phyloP scores from a whole-genome alignment of 1,140 invertebrate species.

The Apis florea region DNA sequence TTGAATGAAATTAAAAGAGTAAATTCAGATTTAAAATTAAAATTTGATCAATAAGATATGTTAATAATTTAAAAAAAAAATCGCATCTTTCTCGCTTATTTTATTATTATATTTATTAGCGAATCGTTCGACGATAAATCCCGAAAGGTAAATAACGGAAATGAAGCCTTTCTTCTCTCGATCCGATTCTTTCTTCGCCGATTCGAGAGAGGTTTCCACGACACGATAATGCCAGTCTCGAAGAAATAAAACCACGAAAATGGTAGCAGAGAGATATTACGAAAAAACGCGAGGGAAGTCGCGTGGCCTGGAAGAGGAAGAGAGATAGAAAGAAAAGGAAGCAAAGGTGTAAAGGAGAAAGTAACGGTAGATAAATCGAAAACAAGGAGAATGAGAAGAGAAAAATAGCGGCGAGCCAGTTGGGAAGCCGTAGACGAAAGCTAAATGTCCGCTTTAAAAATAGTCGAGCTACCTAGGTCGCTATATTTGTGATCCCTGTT shows the following conservation, averaged over 20 bases:
- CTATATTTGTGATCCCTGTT: conserved; percentile 21
- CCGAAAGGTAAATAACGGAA: conserved; percentile 52
- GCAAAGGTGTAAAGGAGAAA: background rate
- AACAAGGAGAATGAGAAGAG: conserved; percentile 10
- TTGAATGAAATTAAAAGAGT: no score
- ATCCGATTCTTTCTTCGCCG: conserved; percentile 41
- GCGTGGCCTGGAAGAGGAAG: background rate
- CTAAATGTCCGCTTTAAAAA: conserved; percentile 31
- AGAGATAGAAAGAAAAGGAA: background rate
- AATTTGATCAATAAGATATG: no score
- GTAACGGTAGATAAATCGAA: conserved; percentile 16
- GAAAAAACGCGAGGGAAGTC: background rate
- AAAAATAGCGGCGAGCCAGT: conserved; percentile 16
- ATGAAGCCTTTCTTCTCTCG: conserved; percentile 47
- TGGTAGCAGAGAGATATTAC: conserved; percentile 26
- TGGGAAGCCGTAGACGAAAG: conserved; percentile 6
- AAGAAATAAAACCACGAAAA: conserved; percentile 19
- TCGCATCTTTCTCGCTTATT: background rate
- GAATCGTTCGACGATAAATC: conserved; percentile 51
- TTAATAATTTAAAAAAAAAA: no score
- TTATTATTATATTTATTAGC: no score
- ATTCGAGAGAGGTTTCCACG: conserved; percentile 46
- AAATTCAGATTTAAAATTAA: no score
- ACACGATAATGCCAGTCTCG: conserved; percentile 48
- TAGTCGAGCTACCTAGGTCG: conserved; percentile 18